Evolutionary conservation across 2,888 invertebrate species (phyloP).

Genomic region (Cryptocephalus moraei): DNA sequence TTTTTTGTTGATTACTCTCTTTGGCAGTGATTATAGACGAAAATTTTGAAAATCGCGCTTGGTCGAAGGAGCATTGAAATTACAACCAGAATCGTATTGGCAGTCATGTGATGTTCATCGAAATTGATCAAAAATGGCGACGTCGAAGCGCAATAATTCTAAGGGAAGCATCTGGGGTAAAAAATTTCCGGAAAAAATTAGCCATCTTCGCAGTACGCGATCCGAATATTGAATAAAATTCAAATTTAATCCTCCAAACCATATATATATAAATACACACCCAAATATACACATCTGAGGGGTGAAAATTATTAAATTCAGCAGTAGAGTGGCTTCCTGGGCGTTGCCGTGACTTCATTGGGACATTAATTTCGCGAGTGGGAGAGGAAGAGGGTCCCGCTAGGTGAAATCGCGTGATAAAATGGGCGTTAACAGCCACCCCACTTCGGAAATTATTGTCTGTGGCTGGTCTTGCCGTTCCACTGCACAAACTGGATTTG

Average conservation of each 20-base stretch:
- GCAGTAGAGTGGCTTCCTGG: slow-evolving; percentile 16
- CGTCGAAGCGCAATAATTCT: no score
- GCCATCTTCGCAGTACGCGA: background rate
- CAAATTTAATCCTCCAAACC: background rate
- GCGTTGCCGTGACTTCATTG: slow-evolving; percentile 19
- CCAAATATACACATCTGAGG: background rate
- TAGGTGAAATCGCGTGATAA: slow-evolving; percentile 18
- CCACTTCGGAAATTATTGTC: slow-evolving; percentile 23
- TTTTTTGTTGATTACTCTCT: no score
- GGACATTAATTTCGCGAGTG: slow-evolving; percentile 21
- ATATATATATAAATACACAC: background rate
- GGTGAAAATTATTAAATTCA: slow-evolving; percentile 8
- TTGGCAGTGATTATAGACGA: no score
- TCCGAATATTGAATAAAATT: background rate
- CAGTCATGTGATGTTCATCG: no score
- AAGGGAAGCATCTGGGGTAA: no score
- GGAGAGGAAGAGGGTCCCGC: slow-evolving; percentile 3
- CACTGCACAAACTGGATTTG: background rate
- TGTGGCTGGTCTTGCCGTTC: slow-evolving; percentile 15
- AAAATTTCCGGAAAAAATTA: no score
- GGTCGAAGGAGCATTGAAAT: no score
- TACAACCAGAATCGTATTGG: no score
- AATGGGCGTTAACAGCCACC: slow-evolving; percentile 15
- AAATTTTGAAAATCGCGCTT: no score
- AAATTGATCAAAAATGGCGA: no score